phyloP scores from a whole-genome alignment of 2,113 vertebrate genomes.

The Vulpes ferrilata region DNA sequence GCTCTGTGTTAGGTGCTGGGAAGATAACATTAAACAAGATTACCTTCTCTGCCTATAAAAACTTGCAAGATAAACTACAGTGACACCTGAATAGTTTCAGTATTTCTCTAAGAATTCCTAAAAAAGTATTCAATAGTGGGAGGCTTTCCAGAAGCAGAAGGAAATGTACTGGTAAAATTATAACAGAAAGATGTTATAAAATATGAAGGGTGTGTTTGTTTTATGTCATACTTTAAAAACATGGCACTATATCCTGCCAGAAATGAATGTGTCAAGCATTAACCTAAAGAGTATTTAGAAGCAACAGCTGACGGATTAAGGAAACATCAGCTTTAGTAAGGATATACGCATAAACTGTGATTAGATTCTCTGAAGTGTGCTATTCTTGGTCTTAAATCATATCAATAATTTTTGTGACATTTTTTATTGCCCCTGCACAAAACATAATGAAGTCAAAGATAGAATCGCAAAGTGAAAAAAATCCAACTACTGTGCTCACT shows the following conservation, averaged over 20 bases:
- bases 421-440: background rate
- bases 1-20: background rate
- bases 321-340: constrained; percentile 25
- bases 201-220: constrained; percentile 49
- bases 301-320: constrained; percentile 68
- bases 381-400: constrained; percentile 71
- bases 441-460: background rate
- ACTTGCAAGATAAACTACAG: background rate
- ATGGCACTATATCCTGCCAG: constrained; percentile 30
- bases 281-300: constrained; percentile 68
- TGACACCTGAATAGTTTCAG: background rate
- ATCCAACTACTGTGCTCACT: background rate
- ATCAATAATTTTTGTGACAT: background rate
- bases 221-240: constrained; percentile 68
- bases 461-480: background rate
- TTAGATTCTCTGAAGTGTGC: constrained; percentile 20
- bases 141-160: background rate
- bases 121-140: background rate
- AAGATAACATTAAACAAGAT: background rate
- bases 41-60: background rate
- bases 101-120: background rate
- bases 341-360: constrained; percentile 24
- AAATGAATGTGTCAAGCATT: constrained; percentile 69
- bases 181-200: background rate
- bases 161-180: background rate